Base-by-base conservation (phyloP, 2,113 vertebrate species). In the Scytalopus superciliaris region DNA sequence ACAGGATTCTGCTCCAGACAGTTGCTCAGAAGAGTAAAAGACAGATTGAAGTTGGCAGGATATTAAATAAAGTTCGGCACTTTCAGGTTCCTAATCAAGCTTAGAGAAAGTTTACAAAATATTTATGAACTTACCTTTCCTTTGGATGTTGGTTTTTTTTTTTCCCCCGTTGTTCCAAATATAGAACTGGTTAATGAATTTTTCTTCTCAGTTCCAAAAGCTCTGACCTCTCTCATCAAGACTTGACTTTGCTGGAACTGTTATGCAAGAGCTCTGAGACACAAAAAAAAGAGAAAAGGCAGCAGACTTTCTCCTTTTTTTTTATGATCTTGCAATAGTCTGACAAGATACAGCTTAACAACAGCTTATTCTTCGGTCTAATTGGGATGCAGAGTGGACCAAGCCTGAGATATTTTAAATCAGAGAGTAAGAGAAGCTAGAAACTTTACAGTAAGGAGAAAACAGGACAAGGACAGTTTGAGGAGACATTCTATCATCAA, bases 31-130 rank as follows among this genome's bases (percentile, higher is more conserved):
- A 84, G 52, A 60, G 15, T 37, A 67, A 74, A 86, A 90, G 64
- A 44, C 45, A 55, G 47, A 89, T 45, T 60, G 85, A 68, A 84
- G 72, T 37, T 93, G 80, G 31, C 56, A 89, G 79, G 49, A 87
- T 86, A 78, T 96, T 86, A 96, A 96, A 94, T 90, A 84, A 96
- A 93, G 15, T 64, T 57, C 22, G 73, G 37, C 45, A 52, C n/a
- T 90, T 96, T 59, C 72, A 84, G 64, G 60, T 84, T 81, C 62
- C 53, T 84, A 90, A 95, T 87, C 67, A 87, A 91, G 49, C 63
- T 84, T 62, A 85, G 62, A 74, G 73, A 78, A 88, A 94, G 60
- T 84, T 77, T 60, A 78, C 49, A 62, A 89, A 89, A 69, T 89
- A 87, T 86, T 94, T 88, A 79, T 94, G 86, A 92, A 70, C 12